Evolutionary conservation across 2,888 invertebrate species (phyloP).

Genomic region (Aelia acuminata): DNA sequence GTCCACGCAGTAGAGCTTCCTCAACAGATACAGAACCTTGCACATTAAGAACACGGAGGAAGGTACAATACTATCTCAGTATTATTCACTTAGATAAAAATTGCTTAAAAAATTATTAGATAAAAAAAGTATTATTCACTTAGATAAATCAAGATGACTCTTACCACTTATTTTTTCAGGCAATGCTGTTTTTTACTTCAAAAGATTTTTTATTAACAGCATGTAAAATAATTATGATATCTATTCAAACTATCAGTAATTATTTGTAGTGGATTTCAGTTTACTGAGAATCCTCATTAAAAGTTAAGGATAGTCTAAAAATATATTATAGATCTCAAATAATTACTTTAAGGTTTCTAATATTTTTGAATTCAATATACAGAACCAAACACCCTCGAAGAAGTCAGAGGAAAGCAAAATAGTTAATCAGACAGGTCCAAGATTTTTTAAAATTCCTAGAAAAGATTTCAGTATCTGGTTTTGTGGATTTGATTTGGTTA

Average conservation of each 20-base stretch:
- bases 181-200: background rate
- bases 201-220: background rate
- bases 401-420: background rate
- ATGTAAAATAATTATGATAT: background rate
- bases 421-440: background rate
- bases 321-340: background rate
- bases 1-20: conserved; percentile 69
- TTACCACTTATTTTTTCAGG: no score
- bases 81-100: background rate
- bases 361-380: background rate
- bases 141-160: background rate
- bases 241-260: background rate
- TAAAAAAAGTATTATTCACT: background rate
- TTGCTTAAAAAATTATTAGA: background rate
- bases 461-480: background rate
- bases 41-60: conserved; percentile 69
- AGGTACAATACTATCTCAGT: conserved; percentile 66
- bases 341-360: background rate
- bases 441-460: background rate
- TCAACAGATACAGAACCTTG: conserved; percentile 70
- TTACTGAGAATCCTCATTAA: no score
- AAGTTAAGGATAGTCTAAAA: background rate
- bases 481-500: background rate
- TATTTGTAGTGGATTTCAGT: no score
- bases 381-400: background rate